Evolutionary conservation across 2,113 vertebrate genomes (phyloP), one percentile per base, ranked within the genome.

Genomic region (Zosterops hypoxanthus): DNA sequence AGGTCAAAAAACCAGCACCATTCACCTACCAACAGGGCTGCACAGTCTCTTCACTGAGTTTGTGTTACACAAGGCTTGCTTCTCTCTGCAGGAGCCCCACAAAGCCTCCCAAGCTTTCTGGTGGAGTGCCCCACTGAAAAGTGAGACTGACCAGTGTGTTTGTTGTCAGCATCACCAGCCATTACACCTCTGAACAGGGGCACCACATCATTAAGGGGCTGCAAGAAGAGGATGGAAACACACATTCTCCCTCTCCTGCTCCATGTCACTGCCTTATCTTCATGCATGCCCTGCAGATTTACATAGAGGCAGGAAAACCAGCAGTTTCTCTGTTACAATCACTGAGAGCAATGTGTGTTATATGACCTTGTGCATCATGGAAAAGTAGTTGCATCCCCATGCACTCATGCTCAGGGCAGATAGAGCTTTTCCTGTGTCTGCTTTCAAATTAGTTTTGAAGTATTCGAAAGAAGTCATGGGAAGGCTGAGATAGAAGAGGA

Each of bases 181-280:
- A 18, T n/a, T 65, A 42, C 50, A 50, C 16, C 34, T 24, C 53
- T 42, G 24, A 89, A 33, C 8, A 61, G 31, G 14, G 33, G 34
- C 10, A 19, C 1, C 0, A 1, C 36, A 12, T 33, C 49, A n/a
- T 42, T 61, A 42, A 34, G 22, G 8, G 14, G n/a, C 66, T 61
- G 29, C 59, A 82, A 86, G 34, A 65, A 60, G 39, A 44, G 8
- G 5, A 8, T 42, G 11, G 55, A 73, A 92, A 39, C 31, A 44
- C 10, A 36, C 1, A 22, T 42, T 61, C 59, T 65, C 34, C 22
- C 14, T 69, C 24, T 88, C 12, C 57, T 75, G 44, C 36, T 72
- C 39, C 7, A 34, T 60, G 26, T 14, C 24, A 57, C 14, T 59
- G 24, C n/a, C 33, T 92, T 47, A 25, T 42, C 34, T 92, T 86